Conservation (phyloP, 2,113 vertebrate species). For the Bufo gargarizans region DNA sequence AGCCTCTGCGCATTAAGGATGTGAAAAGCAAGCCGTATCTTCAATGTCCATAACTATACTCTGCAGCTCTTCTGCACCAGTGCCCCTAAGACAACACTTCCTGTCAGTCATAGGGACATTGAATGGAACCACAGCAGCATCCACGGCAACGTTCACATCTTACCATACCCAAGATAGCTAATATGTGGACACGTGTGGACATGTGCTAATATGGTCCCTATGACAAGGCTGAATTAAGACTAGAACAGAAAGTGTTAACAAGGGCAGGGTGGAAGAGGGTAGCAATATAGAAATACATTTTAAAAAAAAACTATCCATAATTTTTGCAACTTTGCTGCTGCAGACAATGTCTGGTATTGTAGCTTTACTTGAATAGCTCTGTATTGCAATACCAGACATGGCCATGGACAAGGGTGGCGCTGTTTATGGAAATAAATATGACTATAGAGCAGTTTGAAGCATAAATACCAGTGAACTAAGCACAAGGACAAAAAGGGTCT, state of each 20-base stretch:
- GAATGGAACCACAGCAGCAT: too few relatives aligned
- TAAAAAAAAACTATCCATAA: not conserved
- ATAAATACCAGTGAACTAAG: not conserved
- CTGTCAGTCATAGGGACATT: not conserved
- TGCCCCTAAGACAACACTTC: not conserved
- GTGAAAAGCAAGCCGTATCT: not conserved
- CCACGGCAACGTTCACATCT: too few relatives aligned
- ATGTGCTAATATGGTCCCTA: not conserved
- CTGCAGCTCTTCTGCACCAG: not conserved
- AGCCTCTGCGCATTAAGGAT: not conserved
- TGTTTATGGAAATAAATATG: not conserved
- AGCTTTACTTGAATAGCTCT: not conserved
- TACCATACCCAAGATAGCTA: too few relatives aligned
- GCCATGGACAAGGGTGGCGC: not conserved
- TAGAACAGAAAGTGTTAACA: not conserved
- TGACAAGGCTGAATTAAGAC: not conserved
- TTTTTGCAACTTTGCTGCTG: not conserved
- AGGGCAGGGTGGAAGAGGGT: not conserved
- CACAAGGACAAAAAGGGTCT: not conserved
- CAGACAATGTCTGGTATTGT: not conserved
- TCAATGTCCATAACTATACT: too few relatives aligned
- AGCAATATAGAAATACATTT: not conserved
- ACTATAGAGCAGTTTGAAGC: not conserved
- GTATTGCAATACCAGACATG: not conserved
- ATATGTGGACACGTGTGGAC: too few relatives aligned